These are phyloP conservation scores for Atta colombica DNA, from an alignment of 1,140 invertebrate genomes.

Conservation along the genomic window DNA sequence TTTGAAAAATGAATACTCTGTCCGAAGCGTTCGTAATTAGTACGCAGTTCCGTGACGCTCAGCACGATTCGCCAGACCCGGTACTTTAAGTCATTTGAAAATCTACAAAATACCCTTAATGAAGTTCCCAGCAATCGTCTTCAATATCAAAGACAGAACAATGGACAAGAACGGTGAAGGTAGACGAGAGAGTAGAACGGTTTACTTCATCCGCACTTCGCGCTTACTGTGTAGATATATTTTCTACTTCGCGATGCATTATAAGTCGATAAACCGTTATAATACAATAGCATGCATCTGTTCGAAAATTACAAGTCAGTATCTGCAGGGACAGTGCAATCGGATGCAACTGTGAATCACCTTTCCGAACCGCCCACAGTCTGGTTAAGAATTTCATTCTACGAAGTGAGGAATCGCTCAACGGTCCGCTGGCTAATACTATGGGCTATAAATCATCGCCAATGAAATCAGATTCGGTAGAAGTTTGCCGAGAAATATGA, in stretches of 20 bases:
- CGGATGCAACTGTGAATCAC: conserved; percentile 35
- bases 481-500: conserved; percentile 31
- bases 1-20: conserved; percentile 60
- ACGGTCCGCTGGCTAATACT: conserved; percentile 8
- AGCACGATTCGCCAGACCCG: conserved; percentile 21
- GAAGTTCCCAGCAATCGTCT: conserved; percentile 46
- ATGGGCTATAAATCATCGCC: conserved; percentile 49
- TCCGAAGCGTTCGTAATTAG: conserved; percentile 60
- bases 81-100: conserved; percentile 61
- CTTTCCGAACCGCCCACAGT: conserved; percentile 51
- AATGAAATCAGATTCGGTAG: conserved; percentile 58
- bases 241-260: neutral
- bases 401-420: conserved; percentile 57
- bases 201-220: neutral
- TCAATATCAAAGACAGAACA: conserved; percentile 46
- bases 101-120: conserved; percentile 61
- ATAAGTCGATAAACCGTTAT: neutral
- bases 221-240: neutral
- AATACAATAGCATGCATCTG: conserved; percentile 51
- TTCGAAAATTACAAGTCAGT: conserved; percentile 63
- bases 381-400: conserved; percentile 57
- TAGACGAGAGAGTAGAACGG: neutral
- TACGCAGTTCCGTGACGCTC: conserved; percentile 51
- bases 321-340: conserved; percentile 2
- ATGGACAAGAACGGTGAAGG: conserved; percentile 1